Conservation (phyloP, 2,797 vertebrate species). For the Oreochromis mossambicus region DNA sequence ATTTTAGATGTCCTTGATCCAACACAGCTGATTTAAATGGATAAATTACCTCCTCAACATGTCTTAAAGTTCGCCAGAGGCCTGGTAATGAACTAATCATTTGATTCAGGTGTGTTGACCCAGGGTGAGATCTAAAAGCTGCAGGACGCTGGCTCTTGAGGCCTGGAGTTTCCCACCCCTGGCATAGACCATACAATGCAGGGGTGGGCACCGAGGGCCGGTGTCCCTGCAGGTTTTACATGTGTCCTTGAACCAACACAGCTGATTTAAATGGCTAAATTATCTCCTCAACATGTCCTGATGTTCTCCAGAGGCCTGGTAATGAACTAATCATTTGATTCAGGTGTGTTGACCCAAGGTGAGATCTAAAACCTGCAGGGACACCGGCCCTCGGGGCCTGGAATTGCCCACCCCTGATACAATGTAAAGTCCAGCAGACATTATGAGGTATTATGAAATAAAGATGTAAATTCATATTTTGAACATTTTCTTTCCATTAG, state of each 20-base stretch:
- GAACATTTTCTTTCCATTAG: neutral
- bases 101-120: neutral
- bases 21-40: neutral
- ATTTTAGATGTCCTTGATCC: neutral
- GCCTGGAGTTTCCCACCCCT: too few relatives aligned
- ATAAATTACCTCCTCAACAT: neutral
- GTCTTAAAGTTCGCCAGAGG: neutral
- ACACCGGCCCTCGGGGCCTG: accelerated
- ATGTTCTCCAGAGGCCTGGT: neutral
- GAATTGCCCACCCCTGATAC: neutral
- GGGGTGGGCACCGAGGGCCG: too few relatives aligned
- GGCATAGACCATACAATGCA: too few relatives aligned
- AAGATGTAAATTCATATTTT: neutral
- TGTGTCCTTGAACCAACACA: neutral
- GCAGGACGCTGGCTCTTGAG: too few relatives aligned
- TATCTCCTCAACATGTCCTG: neutral
- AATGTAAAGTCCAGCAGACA: neutral
- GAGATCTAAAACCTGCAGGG: neutral
- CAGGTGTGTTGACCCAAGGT: neutral
- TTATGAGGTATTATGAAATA: neutral
- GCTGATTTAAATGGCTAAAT: neutral
- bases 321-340: neutral
- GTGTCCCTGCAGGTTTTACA: neutral
- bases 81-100: neutral
- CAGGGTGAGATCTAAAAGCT: neutral